Conservation (phyloP, 2,797 vertebrate genomes). For the Yasuhikotakia modesta region DNA sequence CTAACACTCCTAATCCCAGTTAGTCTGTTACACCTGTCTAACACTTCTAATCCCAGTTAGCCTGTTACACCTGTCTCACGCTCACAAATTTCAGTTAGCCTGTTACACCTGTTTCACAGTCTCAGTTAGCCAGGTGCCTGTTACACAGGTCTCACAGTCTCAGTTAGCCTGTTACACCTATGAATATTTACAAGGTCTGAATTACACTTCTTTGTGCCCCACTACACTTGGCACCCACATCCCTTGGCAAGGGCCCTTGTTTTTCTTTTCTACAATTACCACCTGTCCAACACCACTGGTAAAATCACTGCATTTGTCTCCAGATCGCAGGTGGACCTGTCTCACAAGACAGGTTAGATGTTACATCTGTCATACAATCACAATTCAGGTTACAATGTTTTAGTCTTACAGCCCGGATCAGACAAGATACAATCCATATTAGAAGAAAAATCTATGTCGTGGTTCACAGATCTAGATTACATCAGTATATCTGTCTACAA, state of each 20-base stretch:
- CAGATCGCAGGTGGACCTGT: not conserved
- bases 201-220: too few species aligned
- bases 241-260: too few species aligned
- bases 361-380: not conserved
- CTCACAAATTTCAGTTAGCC: not conserved
- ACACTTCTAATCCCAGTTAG: not conserved
- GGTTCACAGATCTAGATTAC: not conserved
- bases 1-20: constrained; percentile 58
- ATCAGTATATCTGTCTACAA: not conserved
- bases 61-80: not conserved
- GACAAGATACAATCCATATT: not conserved
- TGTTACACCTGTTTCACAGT: not conserved
- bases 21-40: not conserved
- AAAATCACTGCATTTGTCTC: too few species aligned
- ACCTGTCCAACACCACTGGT: too few species aligned
- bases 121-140: too few species aligned
- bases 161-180: too few species aligned
- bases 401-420: too few species aligned
- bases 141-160: too few species aligned
- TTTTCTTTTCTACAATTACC: too few species aligned
- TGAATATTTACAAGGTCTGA: too few species aligned
- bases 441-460: not conserved
- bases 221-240: too few species aligned
- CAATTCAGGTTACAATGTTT: not conserved
- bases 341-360: not conserved